Base-by-base conservation (phyloP, 2,888 invertebrate species). In the Tuberolachnus salignus region DNA sequence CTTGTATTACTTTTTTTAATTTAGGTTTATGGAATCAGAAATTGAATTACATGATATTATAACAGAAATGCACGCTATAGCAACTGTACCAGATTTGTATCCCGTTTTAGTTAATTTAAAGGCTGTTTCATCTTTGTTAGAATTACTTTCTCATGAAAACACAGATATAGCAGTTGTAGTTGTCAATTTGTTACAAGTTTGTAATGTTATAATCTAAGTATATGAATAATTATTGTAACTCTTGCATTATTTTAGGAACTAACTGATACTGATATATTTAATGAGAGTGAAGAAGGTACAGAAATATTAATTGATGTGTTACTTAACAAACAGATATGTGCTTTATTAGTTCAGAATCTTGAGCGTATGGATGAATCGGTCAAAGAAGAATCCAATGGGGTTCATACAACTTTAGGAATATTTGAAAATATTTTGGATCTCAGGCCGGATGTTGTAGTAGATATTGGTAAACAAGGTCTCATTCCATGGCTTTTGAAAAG, bases 351-450 rank as follows among this genome's bases (percentile, higher is more conserved):
- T 1, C 96, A 97, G 86, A 98, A 97, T 87, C 87, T 99, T 75
- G 94, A 95, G 67, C 89, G 98, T 63, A 89, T 99, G 3, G 97
- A 98, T 86, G 99, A 99, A 85, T 89, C 88, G 73, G 91, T 95
- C 1, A 94, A 95, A 83, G 97, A 98, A 85, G 98, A 98, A 87
- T 89, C 93, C 53, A 97, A 98, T 85, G 98, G 98, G 9, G 95
- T 99, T 0, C 96, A 97, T 86, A 96, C 98, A 85, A 94, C 96
- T 4, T 87, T 97, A 83, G 90, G 94, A 71, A 94, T 97, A 83
- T 90, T 99, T 83, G 99, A 99, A 88, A 99, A 98, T 86, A 89
- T 99, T 71, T 91, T 94, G 46, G 98, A 99, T 86, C 92, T 97
- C 83, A 90, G 92, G 82, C 92, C 93, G 14, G 94, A 95, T 82